These are phyloP conservation scores for Psittacula cyanocephala DNA, from an alignment of 2,113 vertebrate species.

Conservation along the genomic window DNA sequence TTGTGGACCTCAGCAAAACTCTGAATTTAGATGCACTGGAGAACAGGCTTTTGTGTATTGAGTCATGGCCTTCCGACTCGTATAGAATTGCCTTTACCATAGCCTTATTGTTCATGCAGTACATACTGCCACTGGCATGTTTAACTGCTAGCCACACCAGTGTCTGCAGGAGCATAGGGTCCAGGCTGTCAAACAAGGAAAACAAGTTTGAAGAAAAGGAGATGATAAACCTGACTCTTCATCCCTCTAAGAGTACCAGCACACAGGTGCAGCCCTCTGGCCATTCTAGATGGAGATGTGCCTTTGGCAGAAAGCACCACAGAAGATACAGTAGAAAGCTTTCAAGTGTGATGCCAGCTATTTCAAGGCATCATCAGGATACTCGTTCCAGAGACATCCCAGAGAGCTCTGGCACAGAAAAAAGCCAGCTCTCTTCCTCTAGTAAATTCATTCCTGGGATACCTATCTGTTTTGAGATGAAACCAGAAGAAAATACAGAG, in stretches of 20 bases:
- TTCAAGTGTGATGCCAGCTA: constrained; percentile 77
- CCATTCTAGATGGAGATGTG: constrained; percentile 62
- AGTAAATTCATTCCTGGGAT: constrained; percentile 76
- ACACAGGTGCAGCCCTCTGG: constrained; percentile 6
- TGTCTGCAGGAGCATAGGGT: constrained; percentile 79
- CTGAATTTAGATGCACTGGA: constrained; percentile 71
- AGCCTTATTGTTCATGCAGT: constrained; percentile 79
- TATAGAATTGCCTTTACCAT: constrained; percentile 82
- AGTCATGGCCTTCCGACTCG: constrained; percentile 80
- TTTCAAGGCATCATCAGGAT: constrained; percentile 56
- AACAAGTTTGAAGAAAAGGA: constrained; percentile 78
- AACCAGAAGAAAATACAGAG: constrained; percentile 75
- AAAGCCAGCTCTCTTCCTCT: constrained; percentile 71
- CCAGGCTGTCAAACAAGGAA: constrained; percentile 71
- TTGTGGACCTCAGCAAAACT: constrained; percentile 76
- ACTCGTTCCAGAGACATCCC: constrained; percentile 36
- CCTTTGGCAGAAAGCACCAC: constrained; percentile 74
- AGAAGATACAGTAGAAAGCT: constrained; percentile 80
- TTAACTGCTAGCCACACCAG: constrained; percentile 82
- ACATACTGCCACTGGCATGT: constrained; percentile 79
- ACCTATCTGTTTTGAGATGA: constrained; percentile 82
- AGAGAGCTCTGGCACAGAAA: constrained; percentile 63
- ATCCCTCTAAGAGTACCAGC: constrained; percentile 57
- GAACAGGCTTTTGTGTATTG: constrained; percentile 78
- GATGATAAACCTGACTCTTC: constrained; percentile 80